Conservation (phyloP, 2,888 invertebrate species). For the Ischnura elegans region DNA sequence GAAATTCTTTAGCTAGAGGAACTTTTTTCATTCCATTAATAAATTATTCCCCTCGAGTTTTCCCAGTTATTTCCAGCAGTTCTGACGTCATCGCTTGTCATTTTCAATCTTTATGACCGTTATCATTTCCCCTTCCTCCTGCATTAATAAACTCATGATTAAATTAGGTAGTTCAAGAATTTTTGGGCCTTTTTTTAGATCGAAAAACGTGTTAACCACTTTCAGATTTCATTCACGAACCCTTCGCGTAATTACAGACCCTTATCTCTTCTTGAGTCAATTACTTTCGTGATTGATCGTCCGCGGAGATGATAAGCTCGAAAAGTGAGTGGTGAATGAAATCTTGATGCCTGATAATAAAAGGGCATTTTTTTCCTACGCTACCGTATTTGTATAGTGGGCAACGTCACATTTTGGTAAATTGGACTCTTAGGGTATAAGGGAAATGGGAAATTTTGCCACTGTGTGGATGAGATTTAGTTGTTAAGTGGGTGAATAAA, state of each 20-base stretch:
- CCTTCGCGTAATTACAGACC: neutral
- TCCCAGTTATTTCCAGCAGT: no score
- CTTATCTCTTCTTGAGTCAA: neutral
- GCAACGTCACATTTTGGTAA: no score
- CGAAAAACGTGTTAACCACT: neutral
- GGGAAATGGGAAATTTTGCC: no score
- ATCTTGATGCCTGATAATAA: neutral
- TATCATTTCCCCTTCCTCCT: neutral
- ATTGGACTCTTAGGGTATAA: no score
- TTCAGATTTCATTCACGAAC: neutral
- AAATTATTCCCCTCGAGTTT: no score
- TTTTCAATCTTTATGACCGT: neutral
- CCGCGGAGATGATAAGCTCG: neutral
- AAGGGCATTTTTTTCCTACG: no score
- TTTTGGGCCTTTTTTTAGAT: neutral
- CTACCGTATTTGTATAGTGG: no score
- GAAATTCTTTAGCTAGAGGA: no score
- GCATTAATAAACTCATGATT: neutral
- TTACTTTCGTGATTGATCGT: neutral
- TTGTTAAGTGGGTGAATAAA: no score
- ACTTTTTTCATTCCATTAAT: no score
- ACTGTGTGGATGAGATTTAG: no score
- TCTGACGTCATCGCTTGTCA: no score
- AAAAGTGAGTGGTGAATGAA: neutral
- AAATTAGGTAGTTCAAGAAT: neutral